Evolutionary conservation across 2,797 vertebrate species (phyloP), one percentile per base, ranked within the genome.

Genomic region (Todus mexicanus): DNA sequence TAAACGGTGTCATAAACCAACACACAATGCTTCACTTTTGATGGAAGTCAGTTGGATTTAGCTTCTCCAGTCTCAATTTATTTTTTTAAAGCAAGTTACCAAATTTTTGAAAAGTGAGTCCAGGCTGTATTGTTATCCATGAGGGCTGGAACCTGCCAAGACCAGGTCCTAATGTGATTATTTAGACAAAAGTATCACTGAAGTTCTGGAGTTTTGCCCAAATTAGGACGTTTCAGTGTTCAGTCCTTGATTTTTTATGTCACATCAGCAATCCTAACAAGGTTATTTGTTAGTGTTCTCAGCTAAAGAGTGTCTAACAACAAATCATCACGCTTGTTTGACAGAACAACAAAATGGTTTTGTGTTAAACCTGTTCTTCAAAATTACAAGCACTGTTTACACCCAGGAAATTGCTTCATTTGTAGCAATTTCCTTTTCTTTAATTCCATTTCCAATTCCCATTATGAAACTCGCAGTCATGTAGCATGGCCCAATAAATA

Each of bases 361-460:
- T 9, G 4, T 93, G 85, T 92, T 87, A 86, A 87, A 92, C 82
- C 48, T 87, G 81, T 73, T 94, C 87, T 95, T 92, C 80, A 87
- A 81, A 92, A 92, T 84, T 78, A 47, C 57, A 31, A 89, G 48
- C 2, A 3, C 87, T 92, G 95, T 95, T 96, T 96, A 97, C 96
- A 95, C 96, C 96, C 95, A 91, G 94, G 96, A 97, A 97, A 97
- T 96, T 93, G 88, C 89, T 96, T 96, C 89, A 96, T 93, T 91
- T 95, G 89, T 69, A 84, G 87, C 94, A 76, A 96, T 96, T 97
- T 97, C 96, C 96, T 95, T 94, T 91, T 87, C 83, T 90, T 77
- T 86, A 95, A 95, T 95, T 84, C 92, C 84, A 87, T 96, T 96
- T 96, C 93, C 93, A 92, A 85, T 93, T 97, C 84, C 89, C 89